Base-by-base conservation (phyloP, 2,797 vertebrate species). In the Limnodromus scolopaceus region DNA sequence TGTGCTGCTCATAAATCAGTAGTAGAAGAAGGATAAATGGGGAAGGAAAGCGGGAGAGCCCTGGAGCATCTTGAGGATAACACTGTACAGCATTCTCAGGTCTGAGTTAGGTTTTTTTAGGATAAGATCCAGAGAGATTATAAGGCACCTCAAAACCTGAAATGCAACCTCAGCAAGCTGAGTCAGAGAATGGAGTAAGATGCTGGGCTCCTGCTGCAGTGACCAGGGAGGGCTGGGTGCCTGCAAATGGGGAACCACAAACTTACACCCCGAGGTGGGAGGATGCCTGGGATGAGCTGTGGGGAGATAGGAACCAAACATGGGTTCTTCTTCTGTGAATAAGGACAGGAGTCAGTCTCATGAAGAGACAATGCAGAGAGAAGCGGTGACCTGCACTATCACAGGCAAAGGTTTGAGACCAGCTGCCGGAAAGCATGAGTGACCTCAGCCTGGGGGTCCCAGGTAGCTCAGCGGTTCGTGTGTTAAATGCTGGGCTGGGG, bases 51-150 rank as follows among this genome's bases (percentile, higher is more conserved):
- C 61, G 89, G 60, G 25, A 93, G 60, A 80, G 38, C 51, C 46
- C 5, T 19, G 60, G 57, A 95, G 19, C 34, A 53, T 84, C 43
- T 70, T 66, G 51, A 82, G 51, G 74, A 51, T 65, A 91, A 65
- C 53, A 76, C 38, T 61, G 27, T 72, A 84, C 57, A 84, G 75
- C 49, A 80, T 85, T 87, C 87, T 96, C 89, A 87, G 85, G 58
- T 95, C 58, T 63, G 63, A 90, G 49, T 77, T 77, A 71, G 48
- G 23, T 39, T 84, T 95, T 95, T 78, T 82, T 18, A 53, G 54
- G 69, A 38, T 96, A 75, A 95, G 75, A 96, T 95, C 81, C 89
- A 94, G 95, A 96, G 92, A 96, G 83, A 90, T 78, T 92, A 49
- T 78, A 96, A 92, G 74, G 92, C 87, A 91, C 78, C 92, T 92